Evolutionary conservation across 2,113 vertebrate species (phyloP), one percentile per base, ranked within the genome.

Genomic region (Sisor rabdophorus): DNA sequence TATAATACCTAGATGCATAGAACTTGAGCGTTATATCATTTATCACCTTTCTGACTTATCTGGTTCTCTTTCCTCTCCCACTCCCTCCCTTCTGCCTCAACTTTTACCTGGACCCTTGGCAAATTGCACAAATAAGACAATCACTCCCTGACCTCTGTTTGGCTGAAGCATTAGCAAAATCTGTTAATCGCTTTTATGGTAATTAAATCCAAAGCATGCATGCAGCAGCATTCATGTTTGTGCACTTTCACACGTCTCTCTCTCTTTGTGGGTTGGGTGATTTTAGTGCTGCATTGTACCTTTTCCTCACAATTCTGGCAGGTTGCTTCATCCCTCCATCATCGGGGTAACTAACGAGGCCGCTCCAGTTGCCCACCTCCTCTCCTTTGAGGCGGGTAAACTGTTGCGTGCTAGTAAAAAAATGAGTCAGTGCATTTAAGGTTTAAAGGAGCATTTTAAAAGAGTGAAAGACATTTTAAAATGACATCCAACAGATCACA

Each of bases 301-400:
- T 99, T 96, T 93, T 95, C 93, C 91, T 94, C 91, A 92, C 91
- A 93, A 93, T 93, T 95, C 93, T 94, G 93, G 93, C 90, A 86
- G 91, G 94, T 93, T 93, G 95, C 93, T 93, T 97, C 93, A 93
- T 91, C 92, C 93, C 91, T 93, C 93, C 93, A 81, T 94, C 93
- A 90, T 96, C 94, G 87, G 89, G 95, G 94, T 94, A 94, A 96
- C 97, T 98, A 95, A 95, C 92, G 83, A 94, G 92, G 89, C 95
- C 90, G 90, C 92, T 98, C 97, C 96, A 97, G 93, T 98, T 98
- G 93, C 94, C 92, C 93, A 94, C 90, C 85, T 96, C 95, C 93
- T 96, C 95, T 85, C 93, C 94, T 94, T 90, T 96, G 94, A 98
- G 95, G 96, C 95, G 95, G 91, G 92, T 96, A 95, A 96, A 97